These are phyloP conservation scores for Coreoperca whiteheadi DNA, from an alignment of 2,113 vertebrate species.

Conservation along the genomic window DNA sequence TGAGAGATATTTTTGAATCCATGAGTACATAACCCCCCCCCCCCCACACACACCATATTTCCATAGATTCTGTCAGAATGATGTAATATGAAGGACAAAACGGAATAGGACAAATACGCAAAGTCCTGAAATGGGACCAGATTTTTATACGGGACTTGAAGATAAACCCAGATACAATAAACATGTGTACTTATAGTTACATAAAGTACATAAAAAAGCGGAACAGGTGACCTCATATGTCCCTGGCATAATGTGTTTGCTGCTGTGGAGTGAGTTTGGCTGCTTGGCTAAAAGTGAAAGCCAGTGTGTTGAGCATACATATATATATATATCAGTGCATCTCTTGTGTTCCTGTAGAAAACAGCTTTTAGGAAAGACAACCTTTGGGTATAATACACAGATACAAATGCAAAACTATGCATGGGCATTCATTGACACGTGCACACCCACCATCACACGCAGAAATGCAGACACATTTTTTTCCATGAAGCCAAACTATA, in stretches of 20 bases:
- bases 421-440: not conserved
- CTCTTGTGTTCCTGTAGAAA: slow-evolving; percentile 6
- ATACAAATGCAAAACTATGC: slow-evolving; percentile 6
- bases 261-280: slow-evolving; percentile 5
- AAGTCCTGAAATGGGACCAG: not conserved
- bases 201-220: not conserved
- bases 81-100: not conserved
- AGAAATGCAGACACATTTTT: not conserved
- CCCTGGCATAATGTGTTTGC: slow-evolving; percentile 6
- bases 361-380: not conserved
- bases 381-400: not conserved
- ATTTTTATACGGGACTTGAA: not conserved
- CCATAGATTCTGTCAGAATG: not conserved
- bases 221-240: slow-evolving; percentile 14
- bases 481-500: slow-evolving; percentile 27
- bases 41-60: slow-evolving; percentile 3
- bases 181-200: not conserved
- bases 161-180: not conserved
- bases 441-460: not conserved
- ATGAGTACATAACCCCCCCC: not conserved
- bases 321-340: not conserved
- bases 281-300: not conserved
- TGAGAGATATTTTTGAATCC: slow-evolving; percentile 18
- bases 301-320: no score
- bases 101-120: not conserved